Evolutionary conservation across 1,140 invertebrate genomes (phyloP).

Genomic region (Apis cerana): DNA sequence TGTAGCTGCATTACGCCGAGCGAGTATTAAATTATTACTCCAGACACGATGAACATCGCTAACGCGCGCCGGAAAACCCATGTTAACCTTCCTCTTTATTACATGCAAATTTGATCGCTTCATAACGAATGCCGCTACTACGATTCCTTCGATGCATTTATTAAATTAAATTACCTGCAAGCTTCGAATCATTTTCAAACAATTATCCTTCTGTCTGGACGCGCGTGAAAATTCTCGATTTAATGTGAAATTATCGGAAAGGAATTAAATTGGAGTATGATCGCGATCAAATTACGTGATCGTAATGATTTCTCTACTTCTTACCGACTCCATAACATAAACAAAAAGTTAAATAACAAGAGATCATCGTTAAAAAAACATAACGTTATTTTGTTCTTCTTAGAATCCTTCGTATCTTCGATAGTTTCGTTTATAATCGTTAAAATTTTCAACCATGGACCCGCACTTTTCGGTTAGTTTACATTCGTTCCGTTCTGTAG

Average conservation of each 20-base stretch:
- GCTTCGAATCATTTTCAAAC: neutral
- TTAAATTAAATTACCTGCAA: conserved; percentile 12
- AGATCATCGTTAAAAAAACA: too few relatives aligned
- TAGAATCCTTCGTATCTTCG: conserved; percentile 3
- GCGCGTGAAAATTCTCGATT: neutral
- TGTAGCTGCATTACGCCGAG: conserved; percentile 29
- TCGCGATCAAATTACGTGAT: neutral
- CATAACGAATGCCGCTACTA: conserved; percentile 28
- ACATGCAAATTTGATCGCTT: conserved; percentile 45
- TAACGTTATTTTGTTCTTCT: neutral
- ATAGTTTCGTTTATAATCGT: conserved; percentile 15
- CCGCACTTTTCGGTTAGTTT: conserved; percentile 29
- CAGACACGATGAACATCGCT: conserved; percentile 40
- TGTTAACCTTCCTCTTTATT: conserved; percentile 49
- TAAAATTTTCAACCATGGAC: conserved; percentile 6
- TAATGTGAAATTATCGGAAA: neutral
- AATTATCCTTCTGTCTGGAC: neutral
- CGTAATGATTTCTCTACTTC: neutral
- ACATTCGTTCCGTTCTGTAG: conserved; percentile 27
- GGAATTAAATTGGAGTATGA: neutral
- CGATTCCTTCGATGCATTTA: conserved; percentile 29
- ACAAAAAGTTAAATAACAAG: neutral
- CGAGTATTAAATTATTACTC: conserved; percentile 47
- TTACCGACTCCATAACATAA: neutral
- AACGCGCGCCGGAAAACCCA: conserved; percentile 38